Evolutionary conservation across 2,797 vertebrate genomes (phyloP).

Genomic region (Neostethus bicornis): DNA sequence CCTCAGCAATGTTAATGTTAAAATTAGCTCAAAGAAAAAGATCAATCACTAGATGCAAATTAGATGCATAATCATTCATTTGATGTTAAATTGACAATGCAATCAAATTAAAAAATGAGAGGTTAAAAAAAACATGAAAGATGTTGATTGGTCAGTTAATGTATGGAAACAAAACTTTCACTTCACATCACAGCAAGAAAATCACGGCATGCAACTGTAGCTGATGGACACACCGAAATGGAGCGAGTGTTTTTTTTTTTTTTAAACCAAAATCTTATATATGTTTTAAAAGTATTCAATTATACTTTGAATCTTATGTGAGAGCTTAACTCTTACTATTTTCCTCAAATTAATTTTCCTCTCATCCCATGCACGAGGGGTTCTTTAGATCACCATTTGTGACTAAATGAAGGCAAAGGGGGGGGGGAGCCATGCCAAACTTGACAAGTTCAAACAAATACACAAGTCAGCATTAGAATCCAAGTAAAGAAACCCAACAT

Average conservation of each 20-base stretch:
- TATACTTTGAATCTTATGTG: slow-evolving; percentile 3
- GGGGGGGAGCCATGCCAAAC: slow-evolving; percentile 33
- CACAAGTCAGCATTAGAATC: background rate
- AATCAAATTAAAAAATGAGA: slow-evolving; percentile 62
- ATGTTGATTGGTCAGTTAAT: slow-evolving; percentile 70
- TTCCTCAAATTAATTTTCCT: slow-evolving; percentile 6
- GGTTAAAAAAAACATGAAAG: slow-evolving; percentile 52
- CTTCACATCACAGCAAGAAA: slow-evolving; percentile 77
- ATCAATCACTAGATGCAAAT: slow-evolving; percentile 68
- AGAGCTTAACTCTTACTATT: slow-evolving; percentile 34
- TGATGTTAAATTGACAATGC: slow-evolving; percentile 75
- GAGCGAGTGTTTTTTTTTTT: background rate
- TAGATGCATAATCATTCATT: slow-evolving; percentile 73
- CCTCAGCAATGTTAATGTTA: slow-evolving; percentile 76
- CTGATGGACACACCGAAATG: slow-evolving; percentile 31
- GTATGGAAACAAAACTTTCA: slow-evolving; percentile 80
- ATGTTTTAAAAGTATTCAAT: background rate
- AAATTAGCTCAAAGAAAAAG: slow-evolving; percentile 75
- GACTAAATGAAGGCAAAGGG: slow-evolving; percentile 25
- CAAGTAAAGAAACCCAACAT: background rate
- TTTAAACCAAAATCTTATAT: background rate
- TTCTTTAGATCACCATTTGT: slow-evolving; percentile 71
- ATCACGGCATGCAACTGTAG: slow-evolving; percentile 73
- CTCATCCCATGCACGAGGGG: slow-evolving; percentile 53
- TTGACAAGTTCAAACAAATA: slow-evolving; percentile 14